A percentile compares a stretch with the other conserved stretches of the same genome.
phyloP scores from a whole-genome alignment of 2,797 vertebrate species.

The Garrulus glandarius region DNA sequence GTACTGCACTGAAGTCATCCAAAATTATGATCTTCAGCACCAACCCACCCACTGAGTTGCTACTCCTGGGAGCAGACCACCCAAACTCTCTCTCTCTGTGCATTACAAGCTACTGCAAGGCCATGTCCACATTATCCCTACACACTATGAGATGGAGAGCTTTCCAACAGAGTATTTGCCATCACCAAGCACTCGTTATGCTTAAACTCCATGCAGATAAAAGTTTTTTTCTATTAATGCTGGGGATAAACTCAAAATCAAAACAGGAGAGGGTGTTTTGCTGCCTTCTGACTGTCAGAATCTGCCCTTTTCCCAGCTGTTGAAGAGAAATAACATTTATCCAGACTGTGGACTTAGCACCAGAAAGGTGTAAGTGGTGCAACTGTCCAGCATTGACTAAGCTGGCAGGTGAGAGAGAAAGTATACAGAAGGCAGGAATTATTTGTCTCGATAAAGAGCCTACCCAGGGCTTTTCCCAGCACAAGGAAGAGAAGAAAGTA shows the following conservation, averaged over 20 bases:
- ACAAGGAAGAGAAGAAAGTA: background rate
- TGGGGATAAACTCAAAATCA: background rate
- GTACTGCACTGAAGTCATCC: background rate
- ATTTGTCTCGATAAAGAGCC: background rate
- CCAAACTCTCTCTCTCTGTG: background rate
- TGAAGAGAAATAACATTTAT: background rate
- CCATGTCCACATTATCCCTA: background rate
- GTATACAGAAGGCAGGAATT: background rate
- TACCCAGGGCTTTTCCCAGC: background rate
- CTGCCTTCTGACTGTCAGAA: background rate
- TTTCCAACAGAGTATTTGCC: background rate
- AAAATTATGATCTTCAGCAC: background rate
- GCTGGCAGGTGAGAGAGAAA: background rate
- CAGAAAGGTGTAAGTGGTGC: background rate
- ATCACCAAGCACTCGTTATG: background rate
- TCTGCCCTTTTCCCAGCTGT: background rate
- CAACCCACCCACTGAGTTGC: background rate
- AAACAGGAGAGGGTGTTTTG: background rate
- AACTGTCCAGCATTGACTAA: background rate
- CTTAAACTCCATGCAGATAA: background rate
- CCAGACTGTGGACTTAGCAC: background rate
- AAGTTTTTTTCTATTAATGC: background rate
- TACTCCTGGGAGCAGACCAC: conserved; percentile 11
- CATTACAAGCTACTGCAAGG: background rate
- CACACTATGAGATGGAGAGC: accelerated